Conservation (phyloP, 1,140 invertebrate genomes). For the Drosophila carrolli region DNA sequence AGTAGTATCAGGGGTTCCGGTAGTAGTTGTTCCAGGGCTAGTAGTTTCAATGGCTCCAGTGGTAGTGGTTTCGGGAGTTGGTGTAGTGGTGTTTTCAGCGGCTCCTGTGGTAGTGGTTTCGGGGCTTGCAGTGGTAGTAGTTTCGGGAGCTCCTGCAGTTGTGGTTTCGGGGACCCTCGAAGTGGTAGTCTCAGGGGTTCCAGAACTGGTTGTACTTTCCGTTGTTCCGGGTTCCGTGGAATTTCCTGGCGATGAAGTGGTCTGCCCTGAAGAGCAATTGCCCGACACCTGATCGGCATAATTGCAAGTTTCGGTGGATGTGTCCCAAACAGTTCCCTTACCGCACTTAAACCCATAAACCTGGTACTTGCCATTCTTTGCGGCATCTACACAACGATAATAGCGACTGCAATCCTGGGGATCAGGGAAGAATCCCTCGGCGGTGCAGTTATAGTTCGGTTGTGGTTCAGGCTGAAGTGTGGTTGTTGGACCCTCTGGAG, state of each 20-base stretch:
- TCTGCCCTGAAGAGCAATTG: constrained; percentile 74
- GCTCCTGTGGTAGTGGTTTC: constrained; percentile 53
- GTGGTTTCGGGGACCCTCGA: constrained; percentile 61
- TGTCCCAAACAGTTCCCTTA: constrained; percentile 89
- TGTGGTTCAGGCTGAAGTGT: constrained; percentile 44
- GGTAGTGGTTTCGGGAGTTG: constrained; percentile 41
- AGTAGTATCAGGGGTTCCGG: constrained; percentile 9
- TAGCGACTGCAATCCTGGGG: constrained; percentile 88
- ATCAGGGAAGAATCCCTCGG: constrained; percentile 70
- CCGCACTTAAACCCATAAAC: constrained; percentile 88
- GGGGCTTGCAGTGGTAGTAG: constrained; percentile 32
- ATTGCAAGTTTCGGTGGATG: constrained; percentile 86
- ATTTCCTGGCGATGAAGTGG: constrained; percentile 26
- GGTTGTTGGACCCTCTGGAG: constrained; percentile 27
- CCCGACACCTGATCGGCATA: constrained; percentile 82
- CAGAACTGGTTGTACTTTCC: constrained; percentile 11
- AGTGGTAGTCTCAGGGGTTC: constrained; percentile 31
- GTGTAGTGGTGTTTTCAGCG: constrained; percentile 10
- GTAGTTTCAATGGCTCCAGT: constrained; percentile 41
- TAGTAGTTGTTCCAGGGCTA: constrained; percentile 14
- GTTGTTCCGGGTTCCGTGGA: constrained; percentile 8
- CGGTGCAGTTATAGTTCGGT: constrained; percentile 58
- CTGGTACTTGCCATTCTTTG: constrained; percentile 85
- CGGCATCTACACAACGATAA: constrained; percentile 87
- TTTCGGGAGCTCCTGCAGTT: constrained; percentile 50